Evolutionary conservation across 2,113 vertebrate genomes (phyloP), one percentile per base, ranked within the genome.

Genomic region (Galeopterus variegatus): DNA sequence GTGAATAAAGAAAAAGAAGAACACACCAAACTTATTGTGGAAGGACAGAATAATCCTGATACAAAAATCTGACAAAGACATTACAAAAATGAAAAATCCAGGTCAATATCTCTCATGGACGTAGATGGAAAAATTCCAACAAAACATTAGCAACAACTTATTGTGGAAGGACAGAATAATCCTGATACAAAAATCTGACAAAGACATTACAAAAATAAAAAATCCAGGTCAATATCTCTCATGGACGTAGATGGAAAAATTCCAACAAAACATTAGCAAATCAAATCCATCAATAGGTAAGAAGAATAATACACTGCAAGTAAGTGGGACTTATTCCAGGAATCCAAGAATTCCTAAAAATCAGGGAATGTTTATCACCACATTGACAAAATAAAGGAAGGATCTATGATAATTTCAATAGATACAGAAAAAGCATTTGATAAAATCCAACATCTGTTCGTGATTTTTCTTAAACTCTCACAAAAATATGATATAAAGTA

Each of bases 1-100:
- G 36, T 31, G 28, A 95, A 18, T 54, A 80, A 80, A 86, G 70
- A 85, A 90, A 70, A n/a, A n/a, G n/a, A n/a, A n/a, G n/a, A n/a
- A n/a, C n/a, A n/a, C n/a, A n/a, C n/a, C n/a, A n/a, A n/a, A 62
- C 6, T 64, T 54, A 24, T 56, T 72, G 18, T 15, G 64, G 26
- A 17, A 73, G 1, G 33, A 81, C 8, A 45, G 9, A 33, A n/a
- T 45, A 67, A 54, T 58, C 75, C n/a, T 45, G 45, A 64, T 73
- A 81, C 17, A 72, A 41, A 64, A 70, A 31, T n/a, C 26, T 92
- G 54, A 82, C 6, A 72, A n/a, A 36, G 56, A 64, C 11, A 41
- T 33, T 64, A 54, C 41, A 62, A 84, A 92, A 83, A 84, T 75
- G 54, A 28, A 79, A 83, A 72, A 41, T 26, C 21, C 15, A 72